Conservation (phyloP, 2,797 vertebrate genomes). For the Phrynocephalus guinanensis region DNA sequence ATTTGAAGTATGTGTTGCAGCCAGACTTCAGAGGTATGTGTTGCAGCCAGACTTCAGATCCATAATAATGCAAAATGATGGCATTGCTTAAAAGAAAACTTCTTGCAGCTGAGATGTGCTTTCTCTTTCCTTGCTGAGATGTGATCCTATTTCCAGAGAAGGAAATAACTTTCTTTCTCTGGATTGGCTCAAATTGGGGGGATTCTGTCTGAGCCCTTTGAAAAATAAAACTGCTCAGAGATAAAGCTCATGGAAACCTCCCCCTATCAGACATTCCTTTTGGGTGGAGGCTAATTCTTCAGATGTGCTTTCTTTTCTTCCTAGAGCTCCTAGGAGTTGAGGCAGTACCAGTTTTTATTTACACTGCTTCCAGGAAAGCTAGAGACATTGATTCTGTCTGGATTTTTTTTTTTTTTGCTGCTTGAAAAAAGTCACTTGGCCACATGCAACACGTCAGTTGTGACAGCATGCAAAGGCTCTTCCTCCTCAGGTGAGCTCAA, state of each 20-base stretch:
- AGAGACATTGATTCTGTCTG: background rate
- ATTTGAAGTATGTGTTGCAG: conserved; percentile 1
- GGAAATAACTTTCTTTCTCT: conserved; percentile 54
- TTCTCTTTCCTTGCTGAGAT: rapidly evolving
- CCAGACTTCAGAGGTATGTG: conserved; percentile 25
- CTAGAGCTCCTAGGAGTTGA: conserved; percentile 17
- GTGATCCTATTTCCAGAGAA: background rate
- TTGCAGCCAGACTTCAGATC: background rate
- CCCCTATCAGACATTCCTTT: conserved; percentile 45
- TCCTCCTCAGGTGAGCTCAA: background rate
- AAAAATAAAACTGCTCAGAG: conserved; percentile 55
- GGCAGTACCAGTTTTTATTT: conserved; percentile 28
- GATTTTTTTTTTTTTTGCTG: background rate
- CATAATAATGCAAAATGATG: conserved; percentile 23
- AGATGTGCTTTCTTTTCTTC: conserved; percentile 45
- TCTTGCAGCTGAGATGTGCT: conserved; percentile 43
- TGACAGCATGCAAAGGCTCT: background rate
- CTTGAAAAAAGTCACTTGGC: too few species aligned
- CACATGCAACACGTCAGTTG: background rate
- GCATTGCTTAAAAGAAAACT: background rate
- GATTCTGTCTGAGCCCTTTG: conserved; percentile 38
- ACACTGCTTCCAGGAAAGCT: background rate
- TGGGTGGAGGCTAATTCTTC: conserved; percentile 50
- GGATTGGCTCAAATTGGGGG: conserved; percentile 55
- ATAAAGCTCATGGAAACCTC: conserved; percentile 15